Conservation (phyloP, 2,888 invertebrate genomes). For the Coremacera marginata region DNA sequence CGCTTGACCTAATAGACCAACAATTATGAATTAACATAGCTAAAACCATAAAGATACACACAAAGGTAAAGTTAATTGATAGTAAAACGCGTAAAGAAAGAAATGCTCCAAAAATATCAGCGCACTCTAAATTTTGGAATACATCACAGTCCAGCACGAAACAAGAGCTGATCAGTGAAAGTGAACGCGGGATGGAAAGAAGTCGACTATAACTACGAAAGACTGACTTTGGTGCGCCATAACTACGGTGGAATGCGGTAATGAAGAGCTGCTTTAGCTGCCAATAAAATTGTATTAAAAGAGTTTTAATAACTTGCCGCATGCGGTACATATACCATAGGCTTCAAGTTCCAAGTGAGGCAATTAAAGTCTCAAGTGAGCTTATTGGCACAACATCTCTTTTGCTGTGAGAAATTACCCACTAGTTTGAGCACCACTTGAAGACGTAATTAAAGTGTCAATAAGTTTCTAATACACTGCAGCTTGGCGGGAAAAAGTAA, state of each 20-base stretch:
- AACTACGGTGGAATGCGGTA: background rate
- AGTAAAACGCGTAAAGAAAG: background rate
- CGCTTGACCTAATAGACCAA: too few species aligned
- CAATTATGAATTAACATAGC: too few species aligned
- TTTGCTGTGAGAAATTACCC: background rate
- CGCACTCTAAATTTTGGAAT: background rate
- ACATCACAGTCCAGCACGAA: background rate
- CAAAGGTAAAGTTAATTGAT: constrained; percentile 6
- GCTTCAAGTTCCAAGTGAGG: background rate
- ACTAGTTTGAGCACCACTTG: too few species aligned
- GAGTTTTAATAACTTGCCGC: background rate
- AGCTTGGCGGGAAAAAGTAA: background rate
- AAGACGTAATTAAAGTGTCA: background rate
- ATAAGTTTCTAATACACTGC: background rate
- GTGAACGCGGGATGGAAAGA: constrained; percentile 2
- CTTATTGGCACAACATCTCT: background rate
- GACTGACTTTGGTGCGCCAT: background rate
- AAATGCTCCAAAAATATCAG: background rate
- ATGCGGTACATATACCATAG: background rate
- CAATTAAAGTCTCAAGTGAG: constrained; percentile 1
- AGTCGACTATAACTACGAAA: background rate
- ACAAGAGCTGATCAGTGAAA: constrained; percentile 13
- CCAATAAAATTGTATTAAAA: background rate
- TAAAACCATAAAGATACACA: background rate
- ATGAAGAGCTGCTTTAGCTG: background rate